Evolutionary conservation across 2,797 vertebrate species (phyloP), one percentile per base, ranked within the genome.

Genomic region (Ctenopoma kingsleyae): DNA sequence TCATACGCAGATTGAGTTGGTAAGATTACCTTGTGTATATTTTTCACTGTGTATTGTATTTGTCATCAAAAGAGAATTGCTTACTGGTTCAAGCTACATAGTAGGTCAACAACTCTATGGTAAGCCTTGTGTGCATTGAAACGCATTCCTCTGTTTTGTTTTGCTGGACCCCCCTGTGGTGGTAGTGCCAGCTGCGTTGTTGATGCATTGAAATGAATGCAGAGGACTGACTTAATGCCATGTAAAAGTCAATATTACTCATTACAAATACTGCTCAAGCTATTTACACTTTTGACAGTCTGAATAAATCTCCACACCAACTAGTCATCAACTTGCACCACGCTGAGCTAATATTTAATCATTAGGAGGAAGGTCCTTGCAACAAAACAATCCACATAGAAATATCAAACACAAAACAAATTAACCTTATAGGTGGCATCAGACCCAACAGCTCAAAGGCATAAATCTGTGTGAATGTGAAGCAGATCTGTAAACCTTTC

Each of bases 401-500:
- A 22, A 40, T 13, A 36, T 13, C 19, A 17, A 7, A 16, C 15
- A 41, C 16, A 49, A 57, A 62, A 15, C 17, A n/a, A 50, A 20
- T 44, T 3, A 38, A 30, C 17, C 12, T n/a, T 22, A 20, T 8
- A 22, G 17, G 17, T 50, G n/a, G 13, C 15, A 15, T 20, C 47
- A 41, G 23, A 15, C 9, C 46, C 20, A 58, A 70, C 0, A 27
- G 25, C 36, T 80, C n/a, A 61, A 56, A 58, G 16, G 2, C 19
- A 36, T 3, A 23, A 8, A 23, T 51, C 30, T 23, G 16, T 10
- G 25, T 61, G 43, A 47, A 61, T 23, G 19, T 25, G 61, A 70
- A 35, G 16, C 20, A 49, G 43, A 51, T 50, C 17, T 27, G 19
- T 54, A 71, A 48, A 63, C 23, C 41, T 41, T 59, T 47, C 47